These are phyloP conservation scores for Xiphophorus maculatus DNA, from an alignment of 2,113 vertebrate genomes.

Conservation along the genomic window DNA sequence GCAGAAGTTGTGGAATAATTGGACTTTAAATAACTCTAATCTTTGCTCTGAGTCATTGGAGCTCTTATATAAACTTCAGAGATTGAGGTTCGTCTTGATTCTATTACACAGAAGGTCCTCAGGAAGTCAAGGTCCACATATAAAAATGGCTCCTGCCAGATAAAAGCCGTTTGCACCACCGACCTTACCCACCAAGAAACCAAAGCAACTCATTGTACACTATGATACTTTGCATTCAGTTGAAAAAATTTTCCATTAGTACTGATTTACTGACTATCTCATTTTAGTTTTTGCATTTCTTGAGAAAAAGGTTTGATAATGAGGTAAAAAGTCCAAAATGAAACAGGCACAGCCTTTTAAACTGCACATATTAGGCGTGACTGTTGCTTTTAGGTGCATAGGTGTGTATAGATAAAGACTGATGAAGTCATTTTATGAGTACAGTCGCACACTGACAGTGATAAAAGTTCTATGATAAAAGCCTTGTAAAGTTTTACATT, in stretches of 20 bases:
- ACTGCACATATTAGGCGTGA: not conserved
- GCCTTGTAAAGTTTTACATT: not conserved
- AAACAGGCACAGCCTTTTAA: not conserved
- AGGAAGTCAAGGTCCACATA: slow-evolving; percentile 23
- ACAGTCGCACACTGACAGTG: not conserved
- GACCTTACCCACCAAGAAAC: not conserved
- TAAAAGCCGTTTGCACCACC: not conserved
- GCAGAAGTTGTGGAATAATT: not conserved
- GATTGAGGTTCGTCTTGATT: slow-evolving; percentile 1
- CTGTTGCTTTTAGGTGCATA: not conserved
- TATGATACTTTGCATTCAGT: not conserved
- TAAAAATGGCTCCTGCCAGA: not conserved
- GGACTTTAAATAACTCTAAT: too few relatives aligned
- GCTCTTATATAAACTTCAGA: not conserved
- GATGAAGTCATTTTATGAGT: not conserved
- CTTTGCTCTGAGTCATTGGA: not conserved
- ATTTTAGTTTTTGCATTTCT: not conserved
- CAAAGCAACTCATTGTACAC: not conserved
- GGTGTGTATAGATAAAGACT: not conserved
- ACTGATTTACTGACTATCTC: not conserved
- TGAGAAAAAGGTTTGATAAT: not conserved
- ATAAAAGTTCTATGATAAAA: not conserved
- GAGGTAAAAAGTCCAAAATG: slow-evolving; percentile 11
- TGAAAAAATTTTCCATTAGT: rapidly evolving
- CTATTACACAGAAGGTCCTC: not conserved